Evolutionary conservation across 2,797 vertebrate species (phyloP), one percentile per base, ranked within the genome.

Genomic region (Momotus momota): DNA sequence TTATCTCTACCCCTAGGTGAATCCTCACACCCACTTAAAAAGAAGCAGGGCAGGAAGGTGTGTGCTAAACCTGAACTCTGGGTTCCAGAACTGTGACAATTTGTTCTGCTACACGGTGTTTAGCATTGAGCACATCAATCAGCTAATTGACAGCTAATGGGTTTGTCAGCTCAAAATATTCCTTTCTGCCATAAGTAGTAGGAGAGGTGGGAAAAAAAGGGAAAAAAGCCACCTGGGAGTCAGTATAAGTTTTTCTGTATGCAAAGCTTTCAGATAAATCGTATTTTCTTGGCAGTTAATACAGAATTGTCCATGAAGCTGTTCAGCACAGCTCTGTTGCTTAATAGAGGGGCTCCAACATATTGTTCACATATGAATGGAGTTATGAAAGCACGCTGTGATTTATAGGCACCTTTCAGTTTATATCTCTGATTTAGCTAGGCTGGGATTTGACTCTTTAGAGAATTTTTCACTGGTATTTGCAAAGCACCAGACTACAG

Each of bases 381-480:
- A 81, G 77, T 43, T 81, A 54, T 25, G 65, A 86, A 88, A 81
- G 58, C 57, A 20, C 29, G 31, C 62, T 66, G 73, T 95, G 91
- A 94, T 95, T 94, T 95, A 94, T 31, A 69, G 73, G 43, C 51
- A 55, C 55, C 55, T 91, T 91, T 80, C 84, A 72, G 26, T 75
- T 88, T 75, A 48, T 31, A 20, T 15, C 57, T 90, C 60, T 72
- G 72, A 66, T 90, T 81, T 90, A 38, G 72, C n/a, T 41, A 11
- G 57, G 6, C 57, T 83, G 29, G 27, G 45, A 74, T 86, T 95
- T 94, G 88, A 69, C 71, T 83, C 72, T 75, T 52, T 12, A 46
- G 41, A 69, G 65, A 81, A 43, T 45, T 86, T 74, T 90, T 35
- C 45, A 16, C 14, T 25, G 65, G 16, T 16, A 11, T 83, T 91